Conservation (phyloP, 2,113 vertebrate species). For the Bothrops jararaca region DNA sequence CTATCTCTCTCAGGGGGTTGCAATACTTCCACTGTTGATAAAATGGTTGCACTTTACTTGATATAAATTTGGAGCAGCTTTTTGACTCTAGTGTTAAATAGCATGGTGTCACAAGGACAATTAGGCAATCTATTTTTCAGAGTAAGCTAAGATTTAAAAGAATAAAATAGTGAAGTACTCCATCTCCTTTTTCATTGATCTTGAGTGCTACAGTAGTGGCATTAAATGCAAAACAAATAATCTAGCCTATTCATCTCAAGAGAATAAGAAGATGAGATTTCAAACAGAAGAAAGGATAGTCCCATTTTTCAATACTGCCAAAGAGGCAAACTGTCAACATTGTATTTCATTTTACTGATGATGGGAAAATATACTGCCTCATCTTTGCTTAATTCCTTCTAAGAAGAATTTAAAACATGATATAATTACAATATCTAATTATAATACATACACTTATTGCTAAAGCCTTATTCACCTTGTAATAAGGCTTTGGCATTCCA, state of each 20-base stretch:
- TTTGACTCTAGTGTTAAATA: slow-evolving; percentile 31
- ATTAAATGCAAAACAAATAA: accelerated
- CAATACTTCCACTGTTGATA: neutral
- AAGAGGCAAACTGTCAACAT: neutral
- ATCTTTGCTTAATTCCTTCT: neutral
- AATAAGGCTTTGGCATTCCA: neutral
- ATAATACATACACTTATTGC: too few species aligned
- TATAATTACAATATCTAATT: neutral
- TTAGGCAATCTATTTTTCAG: neutral
- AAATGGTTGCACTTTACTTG: neutral
- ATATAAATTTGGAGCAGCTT: neutral
- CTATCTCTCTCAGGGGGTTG: neutral
- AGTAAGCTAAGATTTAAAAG: neutral
- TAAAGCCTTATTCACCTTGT: neutral
- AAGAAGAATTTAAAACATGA: neutral
- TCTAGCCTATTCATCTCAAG: neutral
- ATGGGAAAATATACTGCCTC: neutral
- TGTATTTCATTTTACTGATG: neutral
- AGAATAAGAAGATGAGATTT: neutral
- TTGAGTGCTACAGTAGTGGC: neutral
- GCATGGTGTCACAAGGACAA: neutral
- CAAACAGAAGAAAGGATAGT: neutral
- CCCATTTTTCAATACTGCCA: neutral
- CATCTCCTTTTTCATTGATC: neutral
- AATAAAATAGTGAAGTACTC: neutral